Conservation (phyloP, 2,113 vertebrate species). For the Promerops cafer region DNA sequence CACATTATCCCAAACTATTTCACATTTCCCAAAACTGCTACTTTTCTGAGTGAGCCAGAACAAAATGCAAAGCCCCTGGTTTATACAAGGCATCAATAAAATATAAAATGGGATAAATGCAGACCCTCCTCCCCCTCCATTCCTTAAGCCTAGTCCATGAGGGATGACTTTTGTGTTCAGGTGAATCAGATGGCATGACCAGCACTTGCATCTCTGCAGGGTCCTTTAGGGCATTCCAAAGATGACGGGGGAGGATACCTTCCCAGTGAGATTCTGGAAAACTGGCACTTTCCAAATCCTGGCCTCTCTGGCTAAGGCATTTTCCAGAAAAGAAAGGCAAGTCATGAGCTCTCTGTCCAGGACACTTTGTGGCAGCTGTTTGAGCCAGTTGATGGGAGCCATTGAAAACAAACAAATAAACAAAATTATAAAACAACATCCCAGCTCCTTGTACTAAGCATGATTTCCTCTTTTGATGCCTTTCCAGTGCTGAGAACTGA, state of each 20-base stretch:
- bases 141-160: background rate
- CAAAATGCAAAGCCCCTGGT: background rate
- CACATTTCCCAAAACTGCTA: background rate
- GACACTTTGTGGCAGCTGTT: constrained; percentile 66
- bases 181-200: background rate
- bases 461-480: background rate
- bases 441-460: background rate
- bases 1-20: background rate
- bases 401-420: constrained; percentile 51
- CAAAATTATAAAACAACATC: background rate
- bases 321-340: constrained; percentile 65
- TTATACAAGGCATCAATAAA: background rate
- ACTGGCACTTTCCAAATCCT: constrained; percentile 74
- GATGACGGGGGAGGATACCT: constrained; percentile 38
- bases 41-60: background rate
- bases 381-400: constrained; percentile 51
- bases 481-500: background rate
- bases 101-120: background rate
- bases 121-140: background rate
- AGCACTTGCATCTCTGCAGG: background rate
- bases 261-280: constrained; percentile 67
- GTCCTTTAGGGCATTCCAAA: background rate
- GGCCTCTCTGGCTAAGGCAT: constrained; percentile 67
- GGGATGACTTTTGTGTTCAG: background rate
- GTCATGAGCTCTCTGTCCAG: constrained; percentile 23